These are phyloP conservation scores for Clarias magur DNA, from an alignment of 2,113 vertebrate genomes.

Conservation along the genomic window DNA sequence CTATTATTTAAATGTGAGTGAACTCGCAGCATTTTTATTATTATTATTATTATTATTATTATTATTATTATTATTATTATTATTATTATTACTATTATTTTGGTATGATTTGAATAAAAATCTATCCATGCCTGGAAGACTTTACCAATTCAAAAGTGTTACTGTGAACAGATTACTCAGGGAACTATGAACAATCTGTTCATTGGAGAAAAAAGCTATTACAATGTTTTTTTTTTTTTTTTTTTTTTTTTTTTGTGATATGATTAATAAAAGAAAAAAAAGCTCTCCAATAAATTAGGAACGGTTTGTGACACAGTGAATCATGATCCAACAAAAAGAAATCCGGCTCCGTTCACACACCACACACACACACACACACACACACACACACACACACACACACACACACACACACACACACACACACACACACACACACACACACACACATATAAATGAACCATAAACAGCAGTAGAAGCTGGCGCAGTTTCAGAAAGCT, in stretches of 20 bases:
- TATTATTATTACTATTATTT: conserved; percentile 4
- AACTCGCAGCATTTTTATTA: neutral
- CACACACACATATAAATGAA: neutral
- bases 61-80: no score
- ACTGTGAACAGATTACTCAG: neutral
- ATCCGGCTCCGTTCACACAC: neutral
- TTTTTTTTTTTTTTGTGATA: neutral
- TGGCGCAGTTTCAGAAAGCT: neutral
- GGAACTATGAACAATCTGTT: neutral
- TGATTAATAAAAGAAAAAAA: neutral
- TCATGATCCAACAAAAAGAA: neutral
- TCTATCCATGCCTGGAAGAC: neutral
- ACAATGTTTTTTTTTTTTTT: neutral
- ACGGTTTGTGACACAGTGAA: neutral
- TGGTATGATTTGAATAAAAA: neutral
- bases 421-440: neutral
- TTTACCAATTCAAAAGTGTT: neutral
- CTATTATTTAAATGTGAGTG: neutral
- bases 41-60: neutral
- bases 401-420: neutral
- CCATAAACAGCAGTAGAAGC: conserved; percentile 25
- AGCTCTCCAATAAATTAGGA: neutral
- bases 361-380: neutral
- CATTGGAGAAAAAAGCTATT: neutral
- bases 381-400: neutral